Conservation (phyloP, 2,113 vertebrate species). For the Tapirus terrestris region DNA sequence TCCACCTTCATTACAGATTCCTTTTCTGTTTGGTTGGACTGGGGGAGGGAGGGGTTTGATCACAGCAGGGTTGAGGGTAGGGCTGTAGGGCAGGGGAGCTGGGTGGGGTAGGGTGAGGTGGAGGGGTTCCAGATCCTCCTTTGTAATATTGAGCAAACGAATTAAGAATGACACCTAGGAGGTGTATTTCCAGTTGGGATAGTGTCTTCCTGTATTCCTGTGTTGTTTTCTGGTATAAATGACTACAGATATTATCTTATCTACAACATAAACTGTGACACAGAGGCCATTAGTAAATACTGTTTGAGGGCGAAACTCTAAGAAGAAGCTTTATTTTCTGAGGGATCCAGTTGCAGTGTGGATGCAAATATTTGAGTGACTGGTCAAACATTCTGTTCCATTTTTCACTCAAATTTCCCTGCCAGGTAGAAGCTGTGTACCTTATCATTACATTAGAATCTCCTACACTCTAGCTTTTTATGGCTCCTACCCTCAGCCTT, state of each 20-base stretch:
- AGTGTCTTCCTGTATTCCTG: not conserved
- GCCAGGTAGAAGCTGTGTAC: not conserved
- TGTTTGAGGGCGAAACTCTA: not conserved
- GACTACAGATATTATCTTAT: not conserved
- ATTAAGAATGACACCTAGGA: not conserved
- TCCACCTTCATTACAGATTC: constrained; percentile 17
- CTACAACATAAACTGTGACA: not conserved
- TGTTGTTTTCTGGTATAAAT: not conserved
- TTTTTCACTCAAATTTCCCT: not conserved
- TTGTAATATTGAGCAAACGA: not conserved
- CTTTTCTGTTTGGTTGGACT: not conserved
- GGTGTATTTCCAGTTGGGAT: not conserved
- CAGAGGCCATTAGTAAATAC: not conserved
- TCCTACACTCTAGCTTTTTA: not conserved
- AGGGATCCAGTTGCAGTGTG: not conserved
- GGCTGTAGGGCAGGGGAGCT: not conserved
- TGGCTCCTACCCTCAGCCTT: too few relatives aligned
- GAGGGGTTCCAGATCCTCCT: not conserved
- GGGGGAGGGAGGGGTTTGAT: not conserved
- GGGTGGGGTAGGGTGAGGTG: too few relatives aligned
- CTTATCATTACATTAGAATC: not conserved
- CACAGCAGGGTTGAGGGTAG: not conserved
- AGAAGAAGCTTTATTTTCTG: not conserved
- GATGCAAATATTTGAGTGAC: not conserved
- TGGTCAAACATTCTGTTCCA: not conserved